Percentiles rank a stretch among this genome's conserved stretches.
These are phyloP conservation scores for Eublepharis macularius DNA, from an alignment of 2,113 vertebrate species.

Conservation along the genomic window DNA sequence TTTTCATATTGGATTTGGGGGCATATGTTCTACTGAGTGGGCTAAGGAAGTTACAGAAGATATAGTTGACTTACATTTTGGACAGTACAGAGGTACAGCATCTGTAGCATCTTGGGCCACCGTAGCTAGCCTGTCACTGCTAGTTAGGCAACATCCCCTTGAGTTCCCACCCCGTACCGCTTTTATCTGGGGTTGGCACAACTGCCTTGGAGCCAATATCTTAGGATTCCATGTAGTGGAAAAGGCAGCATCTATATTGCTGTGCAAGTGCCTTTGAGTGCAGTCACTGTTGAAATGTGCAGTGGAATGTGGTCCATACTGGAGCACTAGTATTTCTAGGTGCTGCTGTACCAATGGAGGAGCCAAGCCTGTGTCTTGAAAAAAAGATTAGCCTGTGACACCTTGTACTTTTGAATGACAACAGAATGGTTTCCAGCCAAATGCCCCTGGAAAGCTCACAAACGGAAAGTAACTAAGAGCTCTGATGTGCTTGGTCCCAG, in stretches of 20 bases:
- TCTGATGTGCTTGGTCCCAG: not conserved
- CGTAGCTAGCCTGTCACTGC: not conserved
- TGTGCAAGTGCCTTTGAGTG: not conserved
- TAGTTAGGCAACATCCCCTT: not conserved
- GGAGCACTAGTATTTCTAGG: not conserved
- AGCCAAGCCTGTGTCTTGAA: not conserved
- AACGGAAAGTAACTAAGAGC: not conserved
- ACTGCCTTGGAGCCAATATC: not conserved
- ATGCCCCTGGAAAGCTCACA: not conserved
- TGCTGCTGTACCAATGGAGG: not conserved
- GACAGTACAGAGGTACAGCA: not conserved
- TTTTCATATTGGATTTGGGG: not conserved
- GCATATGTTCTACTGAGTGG: not conserved
- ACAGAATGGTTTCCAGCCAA: too few species aligned
- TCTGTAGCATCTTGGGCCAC: not conserved
- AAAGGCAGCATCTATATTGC: not conserved
- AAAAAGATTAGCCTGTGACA: not conserved
- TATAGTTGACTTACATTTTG: not conserved
- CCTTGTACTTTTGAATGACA: not conserved
- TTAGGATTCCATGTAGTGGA: not conserved
- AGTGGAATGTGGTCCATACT: not conserved
- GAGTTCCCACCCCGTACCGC: too few species aligned
- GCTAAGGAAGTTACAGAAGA: not conserved
- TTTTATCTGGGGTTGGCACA: not conserved
- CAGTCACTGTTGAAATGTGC: not conserved